phyloP scores from a whole-genome alignment of 2,888 invertebrate species.

The Argynnis bischoffii region DNA sequence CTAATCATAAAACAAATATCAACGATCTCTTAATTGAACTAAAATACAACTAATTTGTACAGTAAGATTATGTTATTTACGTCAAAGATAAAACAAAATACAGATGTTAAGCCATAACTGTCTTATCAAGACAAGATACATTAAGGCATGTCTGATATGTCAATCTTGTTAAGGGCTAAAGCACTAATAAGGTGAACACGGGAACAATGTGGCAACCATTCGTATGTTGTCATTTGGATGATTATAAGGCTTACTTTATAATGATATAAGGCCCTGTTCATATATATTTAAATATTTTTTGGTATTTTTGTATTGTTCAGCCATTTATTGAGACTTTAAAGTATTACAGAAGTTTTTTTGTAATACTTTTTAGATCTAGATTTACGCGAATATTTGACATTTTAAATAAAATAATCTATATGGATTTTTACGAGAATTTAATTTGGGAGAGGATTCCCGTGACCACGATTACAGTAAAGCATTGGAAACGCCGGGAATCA shows the following conservation, averaged over 20 bases:
- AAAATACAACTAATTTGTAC: too few relatives aligned
- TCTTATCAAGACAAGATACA: slow-evolving; percentile 11
- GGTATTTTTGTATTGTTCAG: background rate
- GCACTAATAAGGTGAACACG: slow-evolving; percentile 37
- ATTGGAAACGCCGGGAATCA: too few relatives aligned
- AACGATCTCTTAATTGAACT: too few relatives aligned
- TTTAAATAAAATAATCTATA: too few relatives aligned
- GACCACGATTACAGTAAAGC: too few relatives aligned
- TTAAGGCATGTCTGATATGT: slow-evolving; percentile 19
- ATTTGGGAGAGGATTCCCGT: too few relatives aligned
- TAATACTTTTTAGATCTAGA: too few relatives aligned
- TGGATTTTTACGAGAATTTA: too few relatives aligned
- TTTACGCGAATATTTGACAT: too few relatives aligned
- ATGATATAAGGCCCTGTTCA: slow-evolving; percentile 2
- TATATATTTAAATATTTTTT: background rate
- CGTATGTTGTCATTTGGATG: slow-evolving; percentile 26
- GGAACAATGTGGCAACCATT: slow-evolving; percentile 35
- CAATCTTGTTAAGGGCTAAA: slow-evolving; percentile 42
- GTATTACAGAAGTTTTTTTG: too few relatives aligned
- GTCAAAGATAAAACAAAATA: slow-evolving; percentile 17
- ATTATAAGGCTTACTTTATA: background rate
- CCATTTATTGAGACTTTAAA: background rate
- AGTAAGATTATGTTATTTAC: background rate
- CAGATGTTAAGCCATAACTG: slow-evolving; percentile 7
- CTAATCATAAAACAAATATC: too few relatives aligned